Percentiles rank a stretch among this genome's conserved stretches.
phyloP scores from a whole-genome alignment of 2,888 invertebrate genomes.

The Drosophila limbata region DNA sequence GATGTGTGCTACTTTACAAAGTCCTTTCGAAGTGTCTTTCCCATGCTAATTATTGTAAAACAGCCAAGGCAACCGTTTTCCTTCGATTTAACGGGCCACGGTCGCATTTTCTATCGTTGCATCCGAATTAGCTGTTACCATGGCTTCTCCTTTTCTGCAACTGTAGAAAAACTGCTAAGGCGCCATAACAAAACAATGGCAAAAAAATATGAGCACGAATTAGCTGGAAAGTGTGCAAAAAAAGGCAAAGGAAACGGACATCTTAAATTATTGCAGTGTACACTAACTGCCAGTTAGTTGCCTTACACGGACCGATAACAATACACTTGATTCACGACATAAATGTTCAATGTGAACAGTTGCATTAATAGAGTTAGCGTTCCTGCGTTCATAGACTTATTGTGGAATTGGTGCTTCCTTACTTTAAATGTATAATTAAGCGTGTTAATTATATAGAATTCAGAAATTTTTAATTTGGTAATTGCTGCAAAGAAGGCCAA shows the following conservation, averaged over 20 bases:
- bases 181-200: conserved; percentile 54
- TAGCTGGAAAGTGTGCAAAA: conserved; percentile 69
- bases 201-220: conserved; percentile 65
- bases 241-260: conserved; percentile 74
- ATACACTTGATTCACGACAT: neutral
- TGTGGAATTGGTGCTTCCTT: neutral
- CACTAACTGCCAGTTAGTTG: conserved; percentile 13
- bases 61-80: conserved; percentile 51
- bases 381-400: neutral
- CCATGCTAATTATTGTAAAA: conserved; percentile 63
- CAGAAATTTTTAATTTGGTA: no score
- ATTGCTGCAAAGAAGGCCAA: no score
- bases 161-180: conserved; percentile 36
- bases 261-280: conserved; percentile 70
- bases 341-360: neutral
- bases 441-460: no score
- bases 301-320: conserved; percentile 27
- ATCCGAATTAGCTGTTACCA: neutral
- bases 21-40: conserved; percentile 7
- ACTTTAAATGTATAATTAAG: neutral
- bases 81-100: conserved; percentile 57
- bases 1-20: conserved; percentile 13
- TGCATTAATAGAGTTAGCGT: no score
- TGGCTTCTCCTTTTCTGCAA: conserved; percentile 32
- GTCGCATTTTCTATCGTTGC: neutral